Conservation (phyloP, 2,888 invertebrate genomes). For the Caenorhabditis macrosperma region DNA sequence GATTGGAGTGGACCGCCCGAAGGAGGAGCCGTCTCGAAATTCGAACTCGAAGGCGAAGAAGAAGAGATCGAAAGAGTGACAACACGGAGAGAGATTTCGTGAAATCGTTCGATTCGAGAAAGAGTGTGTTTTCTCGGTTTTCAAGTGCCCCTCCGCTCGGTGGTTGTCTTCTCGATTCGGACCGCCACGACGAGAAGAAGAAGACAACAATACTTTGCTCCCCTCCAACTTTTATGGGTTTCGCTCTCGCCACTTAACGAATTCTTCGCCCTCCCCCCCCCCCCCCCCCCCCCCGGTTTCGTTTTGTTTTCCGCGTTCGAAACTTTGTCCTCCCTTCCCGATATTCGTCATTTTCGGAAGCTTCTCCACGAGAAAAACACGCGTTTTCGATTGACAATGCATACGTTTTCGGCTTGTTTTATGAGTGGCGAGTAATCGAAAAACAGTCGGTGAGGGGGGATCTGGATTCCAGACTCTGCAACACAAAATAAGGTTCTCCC, state of each 20-base stretch:
- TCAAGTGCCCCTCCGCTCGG: constrained; percentile 24
- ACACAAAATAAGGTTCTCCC: too few species aligned
- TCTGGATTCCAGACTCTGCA: too few species aligned
- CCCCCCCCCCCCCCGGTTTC: background rate
- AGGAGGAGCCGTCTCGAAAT: constrained; percentile 24
- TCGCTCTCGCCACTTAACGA: background rate
- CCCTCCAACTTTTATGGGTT: constrained; percentile 46
- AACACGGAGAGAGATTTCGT: too few species aligned
- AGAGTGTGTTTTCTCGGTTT: constrained; percentile 32
- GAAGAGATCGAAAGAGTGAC: background rate
- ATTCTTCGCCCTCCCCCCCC: background rate
- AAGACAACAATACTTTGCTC: too few species aligned
- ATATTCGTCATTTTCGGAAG: background rate
- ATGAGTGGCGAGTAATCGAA: background rate
- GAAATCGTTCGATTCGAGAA: background rate
- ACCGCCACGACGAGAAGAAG: constrained; percentile 39
- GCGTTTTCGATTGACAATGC: background rate
- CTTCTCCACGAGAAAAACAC: background rate
- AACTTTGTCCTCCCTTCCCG: background rate
- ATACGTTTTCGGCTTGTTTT: background rate
- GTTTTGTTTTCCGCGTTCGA: background rate
- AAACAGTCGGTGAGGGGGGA: background rate
- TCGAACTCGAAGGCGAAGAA: constrained; percentile 25
- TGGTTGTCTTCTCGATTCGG: background rate
- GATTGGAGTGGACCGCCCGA: constrained; percentile 30